phyloP scores from a whole-genome alignment of 1,140 invertebrate species.

The Drosophila takahashii region DNA sequence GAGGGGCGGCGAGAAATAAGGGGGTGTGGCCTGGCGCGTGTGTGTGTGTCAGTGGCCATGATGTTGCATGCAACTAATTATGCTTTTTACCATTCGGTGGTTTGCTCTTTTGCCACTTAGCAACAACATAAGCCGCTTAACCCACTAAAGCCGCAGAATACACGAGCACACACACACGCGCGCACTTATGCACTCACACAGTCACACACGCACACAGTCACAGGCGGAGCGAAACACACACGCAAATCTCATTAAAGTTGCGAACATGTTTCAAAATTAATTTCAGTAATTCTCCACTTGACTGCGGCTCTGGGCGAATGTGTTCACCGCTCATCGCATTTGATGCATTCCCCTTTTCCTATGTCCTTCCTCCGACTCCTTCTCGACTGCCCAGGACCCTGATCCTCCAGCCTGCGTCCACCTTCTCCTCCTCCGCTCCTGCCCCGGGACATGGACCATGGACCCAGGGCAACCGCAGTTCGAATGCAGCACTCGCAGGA shows the following conservation, averaged over 20 bases:
- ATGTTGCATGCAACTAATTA: conserved; percentile 76
- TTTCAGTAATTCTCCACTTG: conserved; percentile 76
- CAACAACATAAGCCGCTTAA: conserved; percentile 79
- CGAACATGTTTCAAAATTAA: conserved; percentile 80
- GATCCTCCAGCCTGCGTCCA: background rate
- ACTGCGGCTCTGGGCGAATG: conserved; percentile 47
- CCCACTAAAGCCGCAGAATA: conserved; percentile 75
- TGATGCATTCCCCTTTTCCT: background rate
- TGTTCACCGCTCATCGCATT: conserved; percentile 33
- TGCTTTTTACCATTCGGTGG: conserved; percentile 73
- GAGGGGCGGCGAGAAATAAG: background rate
- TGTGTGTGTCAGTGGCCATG: conserved; percentile 36
- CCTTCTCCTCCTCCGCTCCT: background rate
- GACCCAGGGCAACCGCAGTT: conserved; percentile 31
- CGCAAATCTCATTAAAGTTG: conserved; percentile 79
- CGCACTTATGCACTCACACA: conserved; percentile 15
- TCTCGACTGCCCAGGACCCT: too few species aligned
- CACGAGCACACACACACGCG: conserved; percentile 21
- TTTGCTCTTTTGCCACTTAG: conserved; percentile 78
- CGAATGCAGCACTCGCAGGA: conserved; percentile 43
- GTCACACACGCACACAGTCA: background rate
- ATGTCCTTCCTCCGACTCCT: background rate
- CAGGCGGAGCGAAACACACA: conserved; percentile 10
- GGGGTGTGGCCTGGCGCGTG: conserved; percentile 2
- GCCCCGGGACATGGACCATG: background rate